Evolutionary conservation across 2,888 invertebrate species (phyloP).

Genomic region (Perizoma affinitatum): DNA sequence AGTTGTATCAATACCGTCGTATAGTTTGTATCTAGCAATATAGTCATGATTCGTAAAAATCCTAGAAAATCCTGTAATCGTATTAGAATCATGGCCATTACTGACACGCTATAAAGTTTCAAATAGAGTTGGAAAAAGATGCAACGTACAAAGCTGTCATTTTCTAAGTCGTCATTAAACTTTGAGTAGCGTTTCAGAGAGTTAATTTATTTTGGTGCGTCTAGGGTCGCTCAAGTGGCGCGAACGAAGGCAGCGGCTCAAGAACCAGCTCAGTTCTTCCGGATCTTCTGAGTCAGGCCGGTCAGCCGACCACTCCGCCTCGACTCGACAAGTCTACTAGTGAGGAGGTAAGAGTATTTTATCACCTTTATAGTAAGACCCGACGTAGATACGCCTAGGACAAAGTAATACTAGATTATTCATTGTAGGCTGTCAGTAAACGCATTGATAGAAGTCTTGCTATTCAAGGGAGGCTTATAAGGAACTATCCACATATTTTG

Average conservation of each 20-base stretch:
- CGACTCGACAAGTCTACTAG: slow-evolving; percentile 96
- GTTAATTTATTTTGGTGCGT: slow-evolving; percentile 30
- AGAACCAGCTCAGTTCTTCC: slow-evolving; percentile 97
- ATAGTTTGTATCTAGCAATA: slow-evolving; percentile 3
- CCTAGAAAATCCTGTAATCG: too few relatives aligned
- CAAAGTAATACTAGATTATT: slow-evolving; percentile 9
- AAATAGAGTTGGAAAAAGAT: too few relatives aligned
- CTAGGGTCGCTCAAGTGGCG: slow-evolving; percentile 76
- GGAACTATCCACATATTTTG: too few relatives aligned
- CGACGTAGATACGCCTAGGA: slow-evolving; percentile 24
- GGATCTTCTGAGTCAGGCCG: slow-evolving; percentile 95
- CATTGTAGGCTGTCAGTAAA: slow-evolving; percentile 25
- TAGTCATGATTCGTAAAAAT: neutral
- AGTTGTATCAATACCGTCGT: slow-evolving; percentile 2
- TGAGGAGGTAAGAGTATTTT: slow-evolving; percentile 91
- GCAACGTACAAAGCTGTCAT: too few relatives aligned
- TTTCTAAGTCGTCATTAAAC: neutral
- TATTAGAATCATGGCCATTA: too few relatives aligned
- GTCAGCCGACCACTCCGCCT: slow-evolving; percentile 92
- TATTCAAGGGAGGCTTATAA: too few relatives aligned
- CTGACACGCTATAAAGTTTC: too few relatives aligned
- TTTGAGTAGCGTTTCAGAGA: slow-evolving; percentile 25
- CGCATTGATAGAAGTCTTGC: slow-evolving; percentile 16
- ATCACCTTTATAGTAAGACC: slow-evolving; percentile 15
- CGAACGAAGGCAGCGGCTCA: slow-evolving; percentile 86